Base-by-base conservation (phyloP, 2,797 vertebrate species). In the Rhinoraja longicauda region DNA sequence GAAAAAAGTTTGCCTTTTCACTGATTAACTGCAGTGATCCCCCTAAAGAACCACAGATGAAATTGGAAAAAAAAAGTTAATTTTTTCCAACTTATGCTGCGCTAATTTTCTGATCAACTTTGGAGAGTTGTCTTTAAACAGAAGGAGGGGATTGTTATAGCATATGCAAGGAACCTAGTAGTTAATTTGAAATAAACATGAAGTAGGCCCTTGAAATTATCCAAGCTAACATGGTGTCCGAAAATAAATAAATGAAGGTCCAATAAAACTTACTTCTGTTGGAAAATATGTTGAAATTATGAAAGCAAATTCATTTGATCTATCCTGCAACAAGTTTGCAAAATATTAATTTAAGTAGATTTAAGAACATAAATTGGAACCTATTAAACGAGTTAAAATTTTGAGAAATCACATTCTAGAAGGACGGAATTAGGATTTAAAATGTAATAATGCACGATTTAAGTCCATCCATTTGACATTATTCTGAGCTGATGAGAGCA, bases 291-390 rank as follows among this genome's bases (percentile, higher is more conserved):
- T 57, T 36, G 64, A 70, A 75, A 75, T 92, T 92, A 92, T 75
- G 73, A 8, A 73, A 75, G 45, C 70, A 92, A 75, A 73, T 36
- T 53, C 53, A 92, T 39, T 72, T 90, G 5, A 90, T 90, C 36
- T 90, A 26, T 92, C 70, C 72, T 92, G n/a, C 17, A 88, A 32
- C 59, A 88, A 67, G 45, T 75, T 73, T 73, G 26, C 53, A 92
- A 75, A 73, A 92, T 57, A 73, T n/a, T 75, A 92, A 73, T 91
- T 91, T 13, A 75, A 53, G 75, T 75, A 53, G 39, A 57, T 39
- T 53, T 45, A 53, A 26, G 76, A 64, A 53, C 32, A 92, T n/a
- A 75, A 91, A n/a, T 13, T 53, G 90, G 90, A 53, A 21, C 73
- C 70, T 57, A 73, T 39, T 45, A 1, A 92, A 57, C 39, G 26